Percentiles rank a stretch among this genome's conserved stretches.
Evolutionary conservation across 2,888 invertebrate genomes (phyloP).

Genomic region (Latrodectus hesperus): DNA sequence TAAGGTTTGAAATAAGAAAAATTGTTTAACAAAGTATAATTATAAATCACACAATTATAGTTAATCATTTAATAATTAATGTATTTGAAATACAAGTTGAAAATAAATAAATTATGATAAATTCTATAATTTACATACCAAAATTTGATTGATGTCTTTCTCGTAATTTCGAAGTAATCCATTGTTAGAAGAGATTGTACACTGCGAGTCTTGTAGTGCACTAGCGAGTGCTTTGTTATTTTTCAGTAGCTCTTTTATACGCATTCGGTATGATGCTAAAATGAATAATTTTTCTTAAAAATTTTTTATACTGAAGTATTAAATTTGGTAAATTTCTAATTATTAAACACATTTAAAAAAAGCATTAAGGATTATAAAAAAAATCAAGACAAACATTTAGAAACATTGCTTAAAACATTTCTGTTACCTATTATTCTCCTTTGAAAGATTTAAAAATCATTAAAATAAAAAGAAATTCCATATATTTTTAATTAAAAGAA

Average conservation of each 20-base stretch:
- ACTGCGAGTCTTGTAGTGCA: conserved; percentile 17
- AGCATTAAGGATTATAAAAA: background rate
- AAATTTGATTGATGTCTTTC: conserved; percentile 4
- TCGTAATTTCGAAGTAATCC: background rate
- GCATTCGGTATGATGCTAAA: conserved; percentile 15
- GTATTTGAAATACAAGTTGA: background rate
- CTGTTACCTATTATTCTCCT: no score
- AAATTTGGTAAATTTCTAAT: background rate
- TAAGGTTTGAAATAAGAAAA: no score
- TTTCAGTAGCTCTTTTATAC: conserved; percentile 11
- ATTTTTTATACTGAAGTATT: no score
- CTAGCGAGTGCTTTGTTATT: conserved; percentile 25
- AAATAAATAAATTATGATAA: background rate
- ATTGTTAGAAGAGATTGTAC: conserved; percentile 1
- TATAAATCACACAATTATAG: no score
- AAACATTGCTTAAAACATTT: no score
- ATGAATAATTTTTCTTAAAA: no score
- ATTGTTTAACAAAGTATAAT: no score
- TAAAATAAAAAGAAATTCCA: no score
- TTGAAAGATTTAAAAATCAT: no score
- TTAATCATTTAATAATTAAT: no score
- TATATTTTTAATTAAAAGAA: no score
- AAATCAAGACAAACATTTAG: background rate
- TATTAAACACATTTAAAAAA: background rate
- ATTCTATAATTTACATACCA: background rate